Conservation (phyloP, 2,797 vertebrate species). For the Argya squamiceps region DNA sequence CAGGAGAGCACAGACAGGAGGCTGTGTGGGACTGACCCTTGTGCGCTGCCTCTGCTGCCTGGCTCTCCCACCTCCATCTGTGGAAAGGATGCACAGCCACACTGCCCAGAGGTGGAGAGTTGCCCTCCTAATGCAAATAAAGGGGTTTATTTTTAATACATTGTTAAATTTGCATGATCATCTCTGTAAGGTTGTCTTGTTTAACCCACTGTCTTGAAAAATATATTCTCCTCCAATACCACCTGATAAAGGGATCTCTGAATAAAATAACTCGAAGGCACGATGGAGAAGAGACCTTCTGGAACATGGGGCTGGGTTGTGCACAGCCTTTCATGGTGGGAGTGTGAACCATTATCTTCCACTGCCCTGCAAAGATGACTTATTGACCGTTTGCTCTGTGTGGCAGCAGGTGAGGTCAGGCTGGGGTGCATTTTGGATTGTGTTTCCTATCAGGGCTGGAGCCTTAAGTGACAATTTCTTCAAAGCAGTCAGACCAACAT, state of each 20-base stretch:
- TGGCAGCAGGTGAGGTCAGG: neutral
- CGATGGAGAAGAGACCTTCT: neutral
- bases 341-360: neutral
- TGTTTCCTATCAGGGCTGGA: neutral
- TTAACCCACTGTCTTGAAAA: neutral
- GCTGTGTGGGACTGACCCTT: rapidly evolving
- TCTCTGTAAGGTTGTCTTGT: neutral
- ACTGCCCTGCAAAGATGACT: neutral
- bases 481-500: neutral
- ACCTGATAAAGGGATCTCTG: neutral
- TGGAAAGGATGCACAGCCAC: neutral
- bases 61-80: neutral
- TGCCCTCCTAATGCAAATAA: neutral
- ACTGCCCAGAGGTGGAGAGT: neutral
- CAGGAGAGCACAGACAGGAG: neutral
- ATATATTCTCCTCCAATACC: neutral
- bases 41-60: neutral
- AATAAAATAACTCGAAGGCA: neutral
- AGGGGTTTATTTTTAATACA: neutral
- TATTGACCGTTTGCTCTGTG: neutral
- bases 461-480: neutral
- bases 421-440: neutral
- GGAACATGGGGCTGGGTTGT: neutral
- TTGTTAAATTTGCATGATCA: neutral
- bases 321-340: neutral